These are phyloP conservation scores for Daubentonia madagascariensis DNA, from an alignment of 2,113 vertebrate species.

Conservation along the genomic window DNA sequence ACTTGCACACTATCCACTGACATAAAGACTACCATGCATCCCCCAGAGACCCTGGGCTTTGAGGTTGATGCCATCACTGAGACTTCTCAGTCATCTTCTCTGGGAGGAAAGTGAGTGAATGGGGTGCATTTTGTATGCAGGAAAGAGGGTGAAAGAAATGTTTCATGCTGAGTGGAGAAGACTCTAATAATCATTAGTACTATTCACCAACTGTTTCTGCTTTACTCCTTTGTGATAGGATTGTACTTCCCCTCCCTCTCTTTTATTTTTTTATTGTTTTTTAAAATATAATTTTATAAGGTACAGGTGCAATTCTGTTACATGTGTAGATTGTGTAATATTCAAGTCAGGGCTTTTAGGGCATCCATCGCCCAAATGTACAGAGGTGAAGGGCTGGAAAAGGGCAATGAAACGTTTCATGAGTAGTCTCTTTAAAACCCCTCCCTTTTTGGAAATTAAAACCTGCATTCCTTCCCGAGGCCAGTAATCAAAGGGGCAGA, in stretches of 20 bases:
- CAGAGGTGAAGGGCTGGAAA: too few relatives aligned
- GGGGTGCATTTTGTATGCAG: neutral
- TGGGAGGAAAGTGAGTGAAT: neutral
- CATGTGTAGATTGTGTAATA: too few relatives aligned
- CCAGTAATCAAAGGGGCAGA: too few relatives aligned
- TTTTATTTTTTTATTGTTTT: too few relatives aligned
- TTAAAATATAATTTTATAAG: too few relatives aligned
- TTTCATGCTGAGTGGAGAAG: neutral
- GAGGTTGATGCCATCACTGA: neutral
- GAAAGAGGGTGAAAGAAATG: neutral
- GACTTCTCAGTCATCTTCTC: neutral
- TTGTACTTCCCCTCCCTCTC: neutral
- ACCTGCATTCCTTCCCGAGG: too few relatives aligned
- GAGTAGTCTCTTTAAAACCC: too few relatives aligned
- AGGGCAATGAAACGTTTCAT: too few relatives aligned
- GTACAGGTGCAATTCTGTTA: too few relatives aligned
- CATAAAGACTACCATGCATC: neutral
- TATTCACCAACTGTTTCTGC: neutral
- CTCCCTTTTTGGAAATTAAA: too few relatives aligned
- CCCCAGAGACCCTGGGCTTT: neutral
- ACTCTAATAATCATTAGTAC: neutral
- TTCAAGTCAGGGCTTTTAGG: too few relatives aligned
- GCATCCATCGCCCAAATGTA: too few relatives aligned
- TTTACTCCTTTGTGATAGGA: neutral
- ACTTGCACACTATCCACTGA: neutral